Evolutionary conservation across 2,113 vertebrate species (phyloP).

Genomic region (Thunnus maccoyii): DNA sequence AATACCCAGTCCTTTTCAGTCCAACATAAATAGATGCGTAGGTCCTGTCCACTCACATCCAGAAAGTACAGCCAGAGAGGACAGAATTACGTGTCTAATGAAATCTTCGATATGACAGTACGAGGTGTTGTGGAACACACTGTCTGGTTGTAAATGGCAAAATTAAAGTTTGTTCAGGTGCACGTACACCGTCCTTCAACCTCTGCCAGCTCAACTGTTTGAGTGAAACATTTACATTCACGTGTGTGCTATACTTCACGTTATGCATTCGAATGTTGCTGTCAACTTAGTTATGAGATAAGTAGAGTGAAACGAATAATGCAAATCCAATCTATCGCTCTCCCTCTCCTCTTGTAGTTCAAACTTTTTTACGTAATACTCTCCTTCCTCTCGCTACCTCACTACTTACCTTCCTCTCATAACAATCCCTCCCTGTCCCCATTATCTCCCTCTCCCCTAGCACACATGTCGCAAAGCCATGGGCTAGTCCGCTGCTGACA

Average conservation of each 20-base stretch:
- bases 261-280: no score
- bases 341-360: neutral
- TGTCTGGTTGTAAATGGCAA: neutral
- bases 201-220: neutral
- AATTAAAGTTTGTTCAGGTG: neutral
- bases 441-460: neutral
- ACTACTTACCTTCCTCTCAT: neutral
- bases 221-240: neutral
- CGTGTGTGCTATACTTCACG: neutral
- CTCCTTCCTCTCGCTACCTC: neutral
- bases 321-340: neutral
- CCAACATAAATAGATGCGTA: neutral
- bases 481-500: conserved; percentile 26
- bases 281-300: neutral
- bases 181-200: neutral
- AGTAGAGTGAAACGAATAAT: neutral
- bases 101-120: neutral
- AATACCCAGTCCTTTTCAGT: neutral
- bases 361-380: neutral
- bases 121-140: neutral
- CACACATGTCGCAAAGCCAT: conserved; percentile 18
- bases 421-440: neutral
- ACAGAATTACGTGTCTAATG: neutral
- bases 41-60: neutral
- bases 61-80: conserved; percentile 7